Evolutionary conservation across 2,797 vertebrate species (phyloP).

Genomic region (Avahi laniger): DNA sequence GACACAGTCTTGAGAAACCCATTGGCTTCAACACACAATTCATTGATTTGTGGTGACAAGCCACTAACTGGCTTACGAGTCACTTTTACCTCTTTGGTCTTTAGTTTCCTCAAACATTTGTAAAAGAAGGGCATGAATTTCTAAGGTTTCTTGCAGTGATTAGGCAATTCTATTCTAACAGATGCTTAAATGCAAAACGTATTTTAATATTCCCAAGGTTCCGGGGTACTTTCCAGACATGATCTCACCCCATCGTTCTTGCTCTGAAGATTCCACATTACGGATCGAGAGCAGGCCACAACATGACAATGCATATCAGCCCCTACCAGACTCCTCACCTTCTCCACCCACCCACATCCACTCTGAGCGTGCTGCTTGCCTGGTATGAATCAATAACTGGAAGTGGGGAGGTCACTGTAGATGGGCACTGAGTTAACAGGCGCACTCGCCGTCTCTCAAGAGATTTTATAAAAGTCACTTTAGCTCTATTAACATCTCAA

Average conservation of each 20-base stretch:
- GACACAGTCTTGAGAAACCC: background rate
- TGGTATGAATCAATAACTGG: conserved; percentile 35
- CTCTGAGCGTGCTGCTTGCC: background rate
- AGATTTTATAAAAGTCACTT: conserved; percentile 75
- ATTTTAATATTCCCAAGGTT: conserved; percentile 35
- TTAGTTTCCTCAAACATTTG: conserved; percentile 11
- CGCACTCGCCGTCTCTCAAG: conserved; percentile 52
- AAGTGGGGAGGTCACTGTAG: conserved; percentile 25
- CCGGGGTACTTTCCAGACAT: conserved; percentile 23
- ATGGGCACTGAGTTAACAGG: conserved; percentile 36
- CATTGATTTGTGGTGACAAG: background rate
- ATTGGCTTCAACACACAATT: background rate
- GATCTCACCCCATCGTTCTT: conserved; percentile 25
- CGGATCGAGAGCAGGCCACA: background rate
- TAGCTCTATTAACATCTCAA: conserved; percentile 79
- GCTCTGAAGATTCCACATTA: background rate
- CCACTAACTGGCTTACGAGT: background rate
- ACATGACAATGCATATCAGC: background rate
- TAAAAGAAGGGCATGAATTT: background rate
- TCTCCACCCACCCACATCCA: background rate
- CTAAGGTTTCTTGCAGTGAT: background rate
- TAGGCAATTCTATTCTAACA: background rate
- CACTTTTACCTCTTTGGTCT: background rate
- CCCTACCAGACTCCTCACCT: background rate
- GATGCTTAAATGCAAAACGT: background rate